Percentiles rank a stretch among this genome's conserved stretches.
phyloP scores from a whole-genome alignment of 2,797 vertebrate species.

The Carcharodon carcharias region DNA sequence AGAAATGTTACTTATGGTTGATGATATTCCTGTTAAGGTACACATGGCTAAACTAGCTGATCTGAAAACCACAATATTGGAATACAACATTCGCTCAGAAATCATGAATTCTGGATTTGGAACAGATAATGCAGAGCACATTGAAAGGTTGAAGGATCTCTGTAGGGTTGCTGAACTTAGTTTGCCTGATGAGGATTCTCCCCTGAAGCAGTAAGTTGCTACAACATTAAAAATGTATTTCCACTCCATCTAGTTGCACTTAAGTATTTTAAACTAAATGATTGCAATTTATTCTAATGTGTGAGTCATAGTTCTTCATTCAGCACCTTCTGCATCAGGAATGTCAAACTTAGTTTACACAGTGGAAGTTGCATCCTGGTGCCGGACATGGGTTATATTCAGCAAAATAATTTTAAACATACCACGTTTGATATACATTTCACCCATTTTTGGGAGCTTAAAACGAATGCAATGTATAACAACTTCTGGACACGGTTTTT shows the following conservation, averaged over 20 bases:
- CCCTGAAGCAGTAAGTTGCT: constrained; percentile 5
- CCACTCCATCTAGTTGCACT: neutral
- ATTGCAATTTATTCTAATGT: neutral
- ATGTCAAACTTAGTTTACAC: neutral
- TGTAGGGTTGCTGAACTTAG: neutral
- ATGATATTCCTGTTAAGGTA: constrained; percentile 50
- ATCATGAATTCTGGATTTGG: constrained; percentile 61
- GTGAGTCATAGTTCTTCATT: neutral
- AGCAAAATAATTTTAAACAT: neutral
- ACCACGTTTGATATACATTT: neutral
- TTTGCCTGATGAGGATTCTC: constrained; percentile 21
- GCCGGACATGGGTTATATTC: neutral
- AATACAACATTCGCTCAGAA: constrained; percentile 58
- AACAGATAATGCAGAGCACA: constrained; percentile 57
- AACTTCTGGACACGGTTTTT: neutral
- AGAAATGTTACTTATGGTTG: neutral
- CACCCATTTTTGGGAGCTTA: neutral
- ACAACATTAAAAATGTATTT: neutral
- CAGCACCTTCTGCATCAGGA: neutral
- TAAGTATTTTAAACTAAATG: neutral
- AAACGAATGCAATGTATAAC: neutral
- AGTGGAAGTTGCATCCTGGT: neutral
- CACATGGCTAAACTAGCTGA: constrained; percentile 51
- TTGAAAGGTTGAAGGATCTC: constrained; percentile 49
- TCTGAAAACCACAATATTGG: constrained; percentile 52